Evolutionary conservation across 2,888 invertebrate genomes (phyloP), one percentile per base, ranked within the genome.

Genomic region (Eristalis intricaria): DNA sequence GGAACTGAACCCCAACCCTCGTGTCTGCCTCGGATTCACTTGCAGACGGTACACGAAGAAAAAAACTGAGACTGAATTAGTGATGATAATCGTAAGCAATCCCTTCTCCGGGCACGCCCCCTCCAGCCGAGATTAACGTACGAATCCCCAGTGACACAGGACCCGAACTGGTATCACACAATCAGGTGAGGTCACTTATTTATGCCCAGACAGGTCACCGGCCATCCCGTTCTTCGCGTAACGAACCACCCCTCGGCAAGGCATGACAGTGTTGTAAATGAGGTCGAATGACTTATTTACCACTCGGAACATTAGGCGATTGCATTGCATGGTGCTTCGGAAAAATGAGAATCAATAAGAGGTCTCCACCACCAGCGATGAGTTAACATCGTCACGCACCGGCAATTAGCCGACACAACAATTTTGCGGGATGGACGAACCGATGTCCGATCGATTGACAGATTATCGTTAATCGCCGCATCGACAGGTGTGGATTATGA

Each of bases 251-350:
- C 13, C 32, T 13, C n/a, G 32, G 35, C 22, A 29, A 23, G 23
- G 23, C 66, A 43, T 38, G 15, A 65, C 58, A 11, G 56, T 58
- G 23, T 65, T n/a, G 43, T 43, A 26, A 66, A 66, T 66, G 66
- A 38, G 58, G 35, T 38, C 58, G 38, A 75, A 75, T 75, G 58
- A 65, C 35, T 65, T 75, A 75, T 75, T 75, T 66, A 66, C 38
- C 50, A 26, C 26, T 38, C 35, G 29, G 26, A 7, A 32, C 58
- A 58, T 75, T 65, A 75, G 65, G 58, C 65, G 58, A 75, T 75
- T 65, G 65, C 35, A 58, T 10, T 23, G 64, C 26, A 8, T 7
- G 50, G 50, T 8, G 8, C 8, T 19, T 8, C 7, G 38, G 19
- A 50, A 50, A 50, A 50, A 19, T 50, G 50, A 50, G 50, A 50